Conservation (phyloP, 37 sponge, comb jelly and placozoan species). For the Lycopodina hypogea region DNA sequence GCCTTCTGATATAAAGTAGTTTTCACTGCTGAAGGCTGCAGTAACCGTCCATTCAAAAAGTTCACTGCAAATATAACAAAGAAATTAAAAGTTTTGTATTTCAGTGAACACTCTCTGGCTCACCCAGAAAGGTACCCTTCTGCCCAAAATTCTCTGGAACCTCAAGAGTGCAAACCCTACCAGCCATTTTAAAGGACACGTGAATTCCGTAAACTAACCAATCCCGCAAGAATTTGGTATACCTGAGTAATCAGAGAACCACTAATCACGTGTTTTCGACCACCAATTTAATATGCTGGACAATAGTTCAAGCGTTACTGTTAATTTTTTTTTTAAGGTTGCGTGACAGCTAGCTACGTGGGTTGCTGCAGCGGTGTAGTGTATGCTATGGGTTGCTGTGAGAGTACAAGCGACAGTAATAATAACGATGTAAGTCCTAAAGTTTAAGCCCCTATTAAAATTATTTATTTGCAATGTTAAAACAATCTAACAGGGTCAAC, state of each 20-base stretch:
- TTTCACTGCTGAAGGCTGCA: constrained; percentile 6
- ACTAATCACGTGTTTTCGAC: too few relatives aligned
- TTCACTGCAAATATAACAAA: constrained; percentile 21
- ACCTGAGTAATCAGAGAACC: too few relatives aligned
- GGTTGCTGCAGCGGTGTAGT: too few relatives aligned
- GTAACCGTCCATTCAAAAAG: constrained; percentile 50
- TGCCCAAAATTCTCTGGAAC: constrained; percentile 47
- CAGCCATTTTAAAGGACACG: constrained; percentile 5
- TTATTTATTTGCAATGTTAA: background rate
- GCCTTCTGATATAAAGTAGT: constrained; percentile 33
- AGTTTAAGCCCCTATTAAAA: background rate
- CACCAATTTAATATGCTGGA: too few relatives aligned
- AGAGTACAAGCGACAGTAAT: background rate
- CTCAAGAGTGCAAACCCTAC: background rate
- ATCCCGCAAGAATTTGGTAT: too few relatives aligned
- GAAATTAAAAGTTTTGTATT: background rate
- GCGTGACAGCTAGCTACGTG: too few relatives aligned
- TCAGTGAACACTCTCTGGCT: background rate
- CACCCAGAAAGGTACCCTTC: constrained; percentile 23
- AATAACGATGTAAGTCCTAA: background rate
- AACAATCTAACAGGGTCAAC: background rate
- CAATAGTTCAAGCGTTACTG: too few relatives aligned
- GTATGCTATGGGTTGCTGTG: constrained; percentile 15
- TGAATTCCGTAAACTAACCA: constrained; percentile 23
- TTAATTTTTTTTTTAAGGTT: too few relatives aligned